Evolutionary conservation across 2,888 invertebrate genomes (phyloP).

Genomic region (Drosophila mettleri): DNA sequence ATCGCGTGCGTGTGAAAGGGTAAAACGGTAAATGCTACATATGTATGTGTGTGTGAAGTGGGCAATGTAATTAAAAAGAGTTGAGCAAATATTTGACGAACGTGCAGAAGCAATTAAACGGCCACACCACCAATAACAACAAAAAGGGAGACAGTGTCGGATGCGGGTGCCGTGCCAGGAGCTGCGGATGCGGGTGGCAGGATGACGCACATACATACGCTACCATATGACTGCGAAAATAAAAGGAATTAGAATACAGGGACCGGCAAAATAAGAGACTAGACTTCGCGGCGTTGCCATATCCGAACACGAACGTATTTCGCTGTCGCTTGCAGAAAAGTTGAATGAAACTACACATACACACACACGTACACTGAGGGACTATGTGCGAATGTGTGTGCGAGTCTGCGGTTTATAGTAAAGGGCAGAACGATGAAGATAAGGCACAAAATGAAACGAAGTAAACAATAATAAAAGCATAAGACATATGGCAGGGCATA

Average conservation of each 20-base stretch:
- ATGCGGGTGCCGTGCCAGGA: constrained; percentile 37
- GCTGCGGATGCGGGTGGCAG: constrained; percentile 31
- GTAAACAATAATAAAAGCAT: constrained; percentile 71
- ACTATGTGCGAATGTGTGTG: neutral
- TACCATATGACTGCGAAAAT: constrained; percentile 46
- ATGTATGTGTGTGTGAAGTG: constrained; percentile 38
- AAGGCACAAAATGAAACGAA: constrained; percentile 62
- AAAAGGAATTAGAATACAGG: constrained; percentile 19
- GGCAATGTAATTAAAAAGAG: constrained; percentile 77
- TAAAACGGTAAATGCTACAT: constrained; percentile 30
- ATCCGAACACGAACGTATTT: constrained; percentile 40
- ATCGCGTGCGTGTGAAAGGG: constrained; percentile 57
- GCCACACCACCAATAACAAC: constrained; percentile 51
- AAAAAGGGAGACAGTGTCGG: constrained; percentile 22
- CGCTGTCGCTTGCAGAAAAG: constrained; percentile 56
- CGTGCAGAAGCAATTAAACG: constrained; percentile 74
- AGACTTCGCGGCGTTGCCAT: constrained; percentile 54
- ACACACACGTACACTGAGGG: constrained; percentile 9
- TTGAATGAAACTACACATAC: constrained; percentile 54
- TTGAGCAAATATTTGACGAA: constrained; percentile 79
- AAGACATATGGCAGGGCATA: constrained; percentile 40
- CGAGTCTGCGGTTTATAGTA: constrained; percentile 30
- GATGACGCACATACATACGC: constrained; percentile 65
- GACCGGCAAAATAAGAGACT: constrained; percentile 55
- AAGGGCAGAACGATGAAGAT: constrained; percentile 50